A percentile compares a stretch with the other conserved stretches of the same genome.
These are phyloP conservation scores for Tinea semifulvella DNA, from an alignment of 2,888 invertebrate genomes.

Conservation along the genomic window DNA sequence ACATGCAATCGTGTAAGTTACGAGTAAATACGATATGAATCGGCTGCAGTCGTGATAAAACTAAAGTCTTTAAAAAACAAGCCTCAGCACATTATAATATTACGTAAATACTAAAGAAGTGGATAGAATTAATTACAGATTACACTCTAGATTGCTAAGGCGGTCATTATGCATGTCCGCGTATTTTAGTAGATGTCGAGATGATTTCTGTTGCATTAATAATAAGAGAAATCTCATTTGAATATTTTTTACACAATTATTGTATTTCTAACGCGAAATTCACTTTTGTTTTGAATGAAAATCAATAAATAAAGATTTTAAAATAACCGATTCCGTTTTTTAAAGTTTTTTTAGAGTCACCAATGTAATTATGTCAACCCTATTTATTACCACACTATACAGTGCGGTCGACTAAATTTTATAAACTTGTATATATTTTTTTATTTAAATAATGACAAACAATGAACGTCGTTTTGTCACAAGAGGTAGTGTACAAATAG, in stretches of 20 bases:
- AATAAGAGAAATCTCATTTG: no score
- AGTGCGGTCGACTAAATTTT: no score
- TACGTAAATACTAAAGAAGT: constrained; percentile 51
- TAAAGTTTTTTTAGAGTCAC: no score
- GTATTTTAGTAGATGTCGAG: no score
- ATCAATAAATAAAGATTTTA: no score
- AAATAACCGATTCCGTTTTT: no score
- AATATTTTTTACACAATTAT: no score
- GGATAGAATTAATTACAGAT: constrained; percentile 43
- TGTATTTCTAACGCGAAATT: not conserved
- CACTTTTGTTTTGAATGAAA: no score
- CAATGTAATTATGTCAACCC: no score
- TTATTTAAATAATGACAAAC: not conserved
- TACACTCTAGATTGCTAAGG: constrained; percentile 32
- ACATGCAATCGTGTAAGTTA: constrained; percentile 15
- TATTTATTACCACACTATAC: no score
- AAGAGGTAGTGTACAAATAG: not conserved
- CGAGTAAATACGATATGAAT: constrained; percentile 36
- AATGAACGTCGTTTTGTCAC: not conserved
- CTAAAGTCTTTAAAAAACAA: constrained; percentile 43
- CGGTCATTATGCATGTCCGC: constrained; percentile 16
- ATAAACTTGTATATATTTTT: no score
- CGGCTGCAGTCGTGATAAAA: constrained; percentile 37
- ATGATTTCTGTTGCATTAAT: no score
- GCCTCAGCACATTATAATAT: constrained; percentile 40